Evolutionary conservation across 2,888 invertebrate species (phyloP).

Genomic region (Apamea epomidion): DNA sequence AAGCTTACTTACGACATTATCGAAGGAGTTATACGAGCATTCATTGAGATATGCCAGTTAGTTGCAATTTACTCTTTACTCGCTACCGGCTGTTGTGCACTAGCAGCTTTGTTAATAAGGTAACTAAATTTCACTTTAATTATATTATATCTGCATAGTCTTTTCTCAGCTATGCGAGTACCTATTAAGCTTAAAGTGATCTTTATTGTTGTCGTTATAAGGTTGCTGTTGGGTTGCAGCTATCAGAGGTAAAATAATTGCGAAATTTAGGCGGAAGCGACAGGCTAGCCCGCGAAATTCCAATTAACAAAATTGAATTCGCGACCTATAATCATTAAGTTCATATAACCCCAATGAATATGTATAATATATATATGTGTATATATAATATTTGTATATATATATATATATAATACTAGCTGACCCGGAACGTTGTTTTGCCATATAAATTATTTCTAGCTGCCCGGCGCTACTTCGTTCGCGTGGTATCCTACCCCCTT

Average conservation of each 20-base stretch:
- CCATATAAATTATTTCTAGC: too few relatives aligned
- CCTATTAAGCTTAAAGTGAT: background rate
- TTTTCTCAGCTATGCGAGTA: background rate
- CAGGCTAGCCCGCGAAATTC: background rate
- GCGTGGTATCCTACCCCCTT: too few relatives aligned
- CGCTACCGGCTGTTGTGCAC: background rate
- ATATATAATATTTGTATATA: too few relatives aligned
- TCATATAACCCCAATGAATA: too few relatives aligned
- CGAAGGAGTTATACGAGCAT: slow-evolving; percentile 68
- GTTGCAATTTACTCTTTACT: slow-evolving; percentile 13
- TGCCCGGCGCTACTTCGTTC: too few relatives aligned
- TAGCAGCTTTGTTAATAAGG: slow-evolving; percentile 44
- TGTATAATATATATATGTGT: too few relatives aligned
- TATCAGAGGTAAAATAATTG: too few relatives aligned
- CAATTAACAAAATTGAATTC: background rate
- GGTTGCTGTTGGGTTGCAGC: too few relatives aligned
- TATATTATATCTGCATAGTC: background rate
- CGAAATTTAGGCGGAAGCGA: background rate
- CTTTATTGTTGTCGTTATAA: too few relatives aligned
- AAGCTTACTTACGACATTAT: slow-evolving; percentile 68
- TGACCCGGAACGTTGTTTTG: too few relatives aligned
- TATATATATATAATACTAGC: too few relatives aligned
- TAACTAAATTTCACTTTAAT: slow-evolving; percentile 9
- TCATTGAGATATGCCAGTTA: slow-evolving; percentile 56
- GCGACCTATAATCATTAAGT: too few relatives aligned